A percentile compares a stretch with the other conserved stretches of the same genome.
These are phyloP conservation scores for Nesidiocoris tenuis DNA, from an alignment of 2,888 invertebrate species.

Conservation along the genomic window DNA sequence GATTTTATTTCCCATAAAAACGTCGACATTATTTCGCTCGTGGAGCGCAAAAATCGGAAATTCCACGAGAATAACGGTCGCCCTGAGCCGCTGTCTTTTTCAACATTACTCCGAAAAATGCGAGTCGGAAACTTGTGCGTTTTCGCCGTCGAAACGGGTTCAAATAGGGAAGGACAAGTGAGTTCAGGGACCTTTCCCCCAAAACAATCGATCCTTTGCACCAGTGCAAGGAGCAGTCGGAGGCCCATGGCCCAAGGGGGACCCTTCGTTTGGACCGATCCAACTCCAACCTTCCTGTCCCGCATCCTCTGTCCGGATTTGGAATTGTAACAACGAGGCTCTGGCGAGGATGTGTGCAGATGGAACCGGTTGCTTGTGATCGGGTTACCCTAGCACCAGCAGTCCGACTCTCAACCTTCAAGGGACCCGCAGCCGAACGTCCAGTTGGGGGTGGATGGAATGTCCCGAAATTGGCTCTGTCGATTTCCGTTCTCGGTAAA, in stretches of 20 bases:
- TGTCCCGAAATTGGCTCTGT: no score
- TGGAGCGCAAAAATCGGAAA: no score
- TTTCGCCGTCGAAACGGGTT: constrained; percentile 33
- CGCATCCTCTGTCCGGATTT: constrained; percentile 21
- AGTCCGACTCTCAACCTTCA: background rate
- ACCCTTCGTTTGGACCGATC: background rate
- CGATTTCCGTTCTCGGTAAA: no score
- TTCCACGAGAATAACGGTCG: no score
- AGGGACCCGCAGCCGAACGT: background rate
- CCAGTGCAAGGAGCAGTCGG: background rate
- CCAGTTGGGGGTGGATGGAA: background rate
- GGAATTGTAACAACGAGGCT: constrained; percentile 37
- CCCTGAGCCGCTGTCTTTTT: background rate
- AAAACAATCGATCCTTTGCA: constrained; percentile 39
- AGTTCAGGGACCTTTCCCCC: constrained; percentile 40
- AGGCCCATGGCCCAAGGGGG: background rate
- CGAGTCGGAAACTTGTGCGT: background rate
- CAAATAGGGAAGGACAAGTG: constrained; percentile 41
- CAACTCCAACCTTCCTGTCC: background rate
- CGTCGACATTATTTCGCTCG: no score
- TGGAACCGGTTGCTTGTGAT: background rate
- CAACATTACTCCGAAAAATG: background rate
- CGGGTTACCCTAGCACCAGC: background rate
- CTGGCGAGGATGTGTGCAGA: background rate
- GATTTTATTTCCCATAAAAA: no score